These are phyloP conservation scores for Aix galericulata DNA, from an alignment of 2,113 vertebrate species.

Conservation along the genomic window DNA sequence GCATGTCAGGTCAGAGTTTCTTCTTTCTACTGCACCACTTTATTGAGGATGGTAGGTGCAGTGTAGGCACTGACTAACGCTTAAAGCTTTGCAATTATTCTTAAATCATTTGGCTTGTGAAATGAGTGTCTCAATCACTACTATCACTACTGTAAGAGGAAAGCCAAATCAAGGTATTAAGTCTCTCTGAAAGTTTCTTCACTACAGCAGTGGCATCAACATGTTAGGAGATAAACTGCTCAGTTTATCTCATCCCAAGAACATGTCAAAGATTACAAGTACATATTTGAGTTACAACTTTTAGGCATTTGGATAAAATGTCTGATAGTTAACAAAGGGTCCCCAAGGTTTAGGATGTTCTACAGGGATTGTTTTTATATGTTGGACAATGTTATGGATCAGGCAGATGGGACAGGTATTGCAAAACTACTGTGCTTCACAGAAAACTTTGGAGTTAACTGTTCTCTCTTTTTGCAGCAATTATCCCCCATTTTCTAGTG, in stretches of 20 bases:
- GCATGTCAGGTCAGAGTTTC: neutral
- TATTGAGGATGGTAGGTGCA: neutral
- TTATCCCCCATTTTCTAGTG: neutral
- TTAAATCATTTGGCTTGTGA: neutral
- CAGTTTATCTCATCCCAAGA: neutral
- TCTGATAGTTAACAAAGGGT: neutral
- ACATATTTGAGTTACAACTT: neutral
- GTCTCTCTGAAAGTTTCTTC: neutral
- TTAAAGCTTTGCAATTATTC: neutral
- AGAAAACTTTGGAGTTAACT: neutral
- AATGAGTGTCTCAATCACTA: neutral
- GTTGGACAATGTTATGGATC: neutral
- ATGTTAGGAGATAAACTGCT: neutral
- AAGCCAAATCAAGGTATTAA: neutral
- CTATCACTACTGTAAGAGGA: neutral
- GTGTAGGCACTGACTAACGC: neutral
- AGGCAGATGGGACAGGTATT: neutral
- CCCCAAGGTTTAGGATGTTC: neutral
- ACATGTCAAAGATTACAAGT: neutral
- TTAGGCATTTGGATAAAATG: neutral
- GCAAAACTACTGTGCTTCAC: neutral
- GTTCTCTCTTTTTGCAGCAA: no score
- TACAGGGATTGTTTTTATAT: neutral
- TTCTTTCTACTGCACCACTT: neutral
- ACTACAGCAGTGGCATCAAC: neutral